These are phyloP conservation scores for Brachyrhaphis roseni DNA, from an alignment of 2,797 vertebrate genomes.

Conservation along the genomic window DNA sequence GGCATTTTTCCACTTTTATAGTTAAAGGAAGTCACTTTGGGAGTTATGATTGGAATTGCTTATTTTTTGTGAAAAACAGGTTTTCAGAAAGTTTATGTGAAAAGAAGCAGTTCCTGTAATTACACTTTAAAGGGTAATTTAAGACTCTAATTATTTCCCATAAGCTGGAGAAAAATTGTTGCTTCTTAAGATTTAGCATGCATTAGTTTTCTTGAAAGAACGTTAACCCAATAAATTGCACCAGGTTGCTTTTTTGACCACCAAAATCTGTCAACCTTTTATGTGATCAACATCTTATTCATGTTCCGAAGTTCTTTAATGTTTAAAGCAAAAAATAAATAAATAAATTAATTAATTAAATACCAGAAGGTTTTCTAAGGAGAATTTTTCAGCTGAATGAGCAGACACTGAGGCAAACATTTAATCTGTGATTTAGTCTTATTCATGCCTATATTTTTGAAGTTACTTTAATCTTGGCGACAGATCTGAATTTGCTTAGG, in stretches of 20 bases:
- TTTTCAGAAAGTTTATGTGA: constrained; percentile 38
- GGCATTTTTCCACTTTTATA: not conserved
- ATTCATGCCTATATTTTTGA: not conserved
- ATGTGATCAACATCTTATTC: not conserved
- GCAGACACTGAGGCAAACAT: not conserved
- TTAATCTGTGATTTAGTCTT: not conserved
- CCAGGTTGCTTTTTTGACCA: not conserved
- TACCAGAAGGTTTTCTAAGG: not conserved
- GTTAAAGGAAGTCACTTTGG: not conserved
- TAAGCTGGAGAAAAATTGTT: constrained; percentile 27
- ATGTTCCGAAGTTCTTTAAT: not conserved
- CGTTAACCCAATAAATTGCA: not conserved
- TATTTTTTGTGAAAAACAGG: not conserved
- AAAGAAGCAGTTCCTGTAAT: constrained; percentile 56
- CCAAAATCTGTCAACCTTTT: not conserved
- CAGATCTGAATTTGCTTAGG: not conserved
- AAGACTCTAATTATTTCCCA: constrained; percentile 43
- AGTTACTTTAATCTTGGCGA: not conserved
- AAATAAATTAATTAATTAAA: no score
- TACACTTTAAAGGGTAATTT: constrained; percentile 43
- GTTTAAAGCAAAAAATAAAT: not conserved
- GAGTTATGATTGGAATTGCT: constrained; percentile 4
- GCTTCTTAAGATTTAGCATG: constrained; percentile 29
- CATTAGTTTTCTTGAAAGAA: constrained; percentile 16
- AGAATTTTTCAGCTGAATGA: not conserved